A percentile compares a stretch with the other conserved stretches of the same genome.
Evolutionary conservation across 2,797 vertebrate genomes (phyloP).

Genomic region (Myotis daubentonii): DNA sequence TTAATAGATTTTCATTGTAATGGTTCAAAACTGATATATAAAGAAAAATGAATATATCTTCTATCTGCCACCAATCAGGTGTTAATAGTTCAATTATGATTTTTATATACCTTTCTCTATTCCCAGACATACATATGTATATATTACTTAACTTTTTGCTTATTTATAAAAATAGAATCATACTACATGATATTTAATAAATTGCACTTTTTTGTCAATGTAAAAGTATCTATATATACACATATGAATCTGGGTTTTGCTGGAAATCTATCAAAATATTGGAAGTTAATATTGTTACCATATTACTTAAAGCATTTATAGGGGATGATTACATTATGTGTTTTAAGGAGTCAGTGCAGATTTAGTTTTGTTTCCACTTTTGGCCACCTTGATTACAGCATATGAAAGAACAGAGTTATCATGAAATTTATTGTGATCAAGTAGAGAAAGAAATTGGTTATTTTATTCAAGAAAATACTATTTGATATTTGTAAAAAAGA

Average conservation of each 20-base stretch:
- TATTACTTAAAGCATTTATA: constrained; percentile 25
- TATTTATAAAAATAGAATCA: background rate
- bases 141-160: constrained; percentile 45
- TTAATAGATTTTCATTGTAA: background rate
- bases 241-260: background rate
- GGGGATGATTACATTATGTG: background rate
- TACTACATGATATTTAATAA: background rate
- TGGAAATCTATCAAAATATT: constrained; percentile 34
- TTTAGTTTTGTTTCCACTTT: constrained; percentile 31
- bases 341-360: background rate
- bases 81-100: background rate
- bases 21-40: background rate
- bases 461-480: constrained; percentile 42
- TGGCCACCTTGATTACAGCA: background rate
- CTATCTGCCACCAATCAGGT: background rate
- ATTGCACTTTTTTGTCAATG: constrained; percentile 34
- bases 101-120: background rate
- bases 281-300: background rate
- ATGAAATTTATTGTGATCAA: background rate
- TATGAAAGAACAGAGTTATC: background rate
- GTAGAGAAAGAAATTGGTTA: background rate
- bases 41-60: background rate
- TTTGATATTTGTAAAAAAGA: constrained; percentile 19
- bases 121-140: background rate
- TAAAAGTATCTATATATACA: background rate